Evolutionary conservation across 2,797 vertebrate species (phyloP).

Genomic region (Hoplostethus atlanticus): DNA sequence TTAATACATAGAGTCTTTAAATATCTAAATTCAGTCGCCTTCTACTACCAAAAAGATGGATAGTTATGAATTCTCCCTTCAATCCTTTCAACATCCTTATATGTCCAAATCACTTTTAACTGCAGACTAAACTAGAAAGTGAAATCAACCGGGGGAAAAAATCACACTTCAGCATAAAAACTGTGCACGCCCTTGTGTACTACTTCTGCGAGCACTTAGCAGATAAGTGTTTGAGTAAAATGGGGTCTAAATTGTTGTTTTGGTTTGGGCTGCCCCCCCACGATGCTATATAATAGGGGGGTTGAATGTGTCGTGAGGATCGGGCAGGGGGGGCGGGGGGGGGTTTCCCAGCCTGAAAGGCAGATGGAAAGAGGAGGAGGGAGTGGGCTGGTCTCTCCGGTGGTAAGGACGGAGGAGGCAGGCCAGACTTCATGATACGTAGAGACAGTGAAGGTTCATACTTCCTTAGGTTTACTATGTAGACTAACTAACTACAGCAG

Average conservation of each 20-base stretch:
- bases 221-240: conserved; percentile 36
- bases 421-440: conserved; percentile 26
- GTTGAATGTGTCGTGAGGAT: conserved; percentile 61
- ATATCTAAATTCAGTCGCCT: conserved; percentile 19
- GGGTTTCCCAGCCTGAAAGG: conserved; percentile 64
- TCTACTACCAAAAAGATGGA: background rate
- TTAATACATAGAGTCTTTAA: conserved; percentile 53
- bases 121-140: background rate
- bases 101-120: conserved; percentile 5
- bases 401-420: conserved; percentile 13
- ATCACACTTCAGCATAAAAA: background rate
- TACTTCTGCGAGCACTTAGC: conserved; percentile 48
- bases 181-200: conserved; percentile 38
- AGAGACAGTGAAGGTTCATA: conserved; percentile 5
- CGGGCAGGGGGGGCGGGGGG: conserved; percentile 36
- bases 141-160: conserved; percentile 31
- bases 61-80: background rate
- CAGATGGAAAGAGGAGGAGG: conserved; percentile 69
- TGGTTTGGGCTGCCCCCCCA: conserved; percentile 60
- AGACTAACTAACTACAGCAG: background rate
- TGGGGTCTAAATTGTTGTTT: conserved; percentile 72
- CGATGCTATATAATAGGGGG: conserved; percentile 64
- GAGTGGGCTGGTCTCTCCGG: conserved; percentile 13
- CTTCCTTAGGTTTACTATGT: conserved; percentile 1
- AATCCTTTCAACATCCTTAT: conserved; percentile 9